Base-by-base conservation (phyloP, 2,113 vertebrate species). In the Dryoscopus gambensis region DNA sequence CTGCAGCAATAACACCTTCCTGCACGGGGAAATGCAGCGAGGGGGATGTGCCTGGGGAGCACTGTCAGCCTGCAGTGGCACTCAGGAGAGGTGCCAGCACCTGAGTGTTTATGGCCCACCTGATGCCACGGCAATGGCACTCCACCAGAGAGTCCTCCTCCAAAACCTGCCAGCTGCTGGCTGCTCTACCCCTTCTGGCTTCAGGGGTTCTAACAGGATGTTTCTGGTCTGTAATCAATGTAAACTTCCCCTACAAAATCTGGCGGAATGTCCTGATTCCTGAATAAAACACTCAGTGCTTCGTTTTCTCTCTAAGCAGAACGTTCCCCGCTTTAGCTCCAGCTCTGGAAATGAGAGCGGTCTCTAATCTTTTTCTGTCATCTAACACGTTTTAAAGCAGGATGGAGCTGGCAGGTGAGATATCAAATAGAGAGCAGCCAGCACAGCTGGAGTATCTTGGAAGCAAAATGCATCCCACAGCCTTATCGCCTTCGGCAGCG, bases 181-280 rank as follows among this genome's bases (percentile, higher is more conserved):
- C 87, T 92, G 76, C 40, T 86, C 68, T 2, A 8, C 5, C n/a
- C 39, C 22, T 84, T 56, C 69, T 71, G 78, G 13, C 79, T 86
- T 84, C 92, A 81, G 73, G 70, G 74, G 68, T 31, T 81, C 81
- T 31, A 95, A 78, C 60, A 39, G 82, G 85, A 75, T 13, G 16
- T 94, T 97, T 97, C 92, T 96, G 95, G 85, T 94, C 83, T 50
- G 44, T 69, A 90, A 95, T 90, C 92, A 89, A 6, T 6, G 33
- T 90, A 79, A 96, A 94, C 90, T 93, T 92, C 90, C 96, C 53
- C 24, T 39, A 7, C 9, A 79, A 78, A 90, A 92, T 15, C 85
- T 28, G 30, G 10, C 68, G 83, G 86, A 90, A 95, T 42, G 40
- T 79, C 49, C 77, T 3, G 23, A 19, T 44, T 68, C 37, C 80